Conservation (phyloP, 1,140 invertebrate species). For the Drosophila lowei region DNA sequence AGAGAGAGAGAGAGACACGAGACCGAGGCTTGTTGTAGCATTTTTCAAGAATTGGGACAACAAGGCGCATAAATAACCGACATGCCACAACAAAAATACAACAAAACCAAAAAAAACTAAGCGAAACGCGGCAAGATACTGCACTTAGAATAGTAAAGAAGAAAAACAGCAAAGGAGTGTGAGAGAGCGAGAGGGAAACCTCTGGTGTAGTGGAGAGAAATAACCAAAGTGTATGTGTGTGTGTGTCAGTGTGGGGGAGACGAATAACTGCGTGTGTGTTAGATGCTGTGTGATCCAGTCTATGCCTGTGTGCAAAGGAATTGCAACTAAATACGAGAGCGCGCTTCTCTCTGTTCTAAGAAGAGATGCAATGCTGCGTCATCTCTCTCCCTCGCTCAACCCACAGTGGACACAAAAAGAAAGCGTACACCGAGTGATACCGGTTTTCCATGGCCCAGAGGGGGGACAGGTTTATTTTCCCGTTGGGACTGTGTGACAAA, state of each 20-base stretch:
- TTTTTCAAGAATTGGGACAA: constrained; percentile 77
- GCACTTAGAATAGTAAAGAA: constrained; percentile 80
- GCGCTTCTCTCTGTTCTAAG: constrained; percentile 33
- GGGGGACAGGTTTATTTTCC: constrained; percentile 76
- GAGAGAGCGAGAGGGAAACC: constrained; percentile 18
- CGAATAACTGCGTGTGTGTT: too few relatives aligned
- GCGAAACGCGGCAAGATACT: constrained; percentile 53
- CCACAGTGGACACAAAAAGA: constrained; percentile 66
- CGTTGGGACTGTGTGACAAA: constrained; percentile 77
- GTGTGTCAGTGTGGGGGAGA: background rate
- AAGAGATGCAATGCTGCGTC: constrained; percentile 62
- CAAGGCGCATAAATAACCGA: constrained; percentile 79
- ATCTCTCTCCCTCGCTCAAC: background rate
- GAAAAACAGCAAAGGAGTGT: constrained; percentile 22
- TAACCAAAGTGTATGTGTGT: background rate
- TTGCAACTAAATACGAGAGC: constrained; percentile 71
- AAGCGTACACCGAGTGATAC: constrained; percentile 60
- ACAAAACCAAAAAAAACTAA: constrained; percentile 36
- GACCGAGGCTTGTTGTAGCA: constrained; percentile 52
- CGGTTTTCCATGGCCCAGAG: constrained; percentile 67
- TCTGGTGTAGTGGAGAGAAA: background rate
- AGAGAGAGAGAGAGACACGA: constrained; percentile 13
- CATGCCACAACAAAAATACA: constrained; percentile 52
- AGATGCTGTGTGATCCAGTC: background rate
- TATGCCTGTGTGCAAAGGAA: constrained; percentile 42